Evolutionary conservation across 2,888 invertebrate species (phyloP).

Genomic region (Phengaris arion): DNA sequence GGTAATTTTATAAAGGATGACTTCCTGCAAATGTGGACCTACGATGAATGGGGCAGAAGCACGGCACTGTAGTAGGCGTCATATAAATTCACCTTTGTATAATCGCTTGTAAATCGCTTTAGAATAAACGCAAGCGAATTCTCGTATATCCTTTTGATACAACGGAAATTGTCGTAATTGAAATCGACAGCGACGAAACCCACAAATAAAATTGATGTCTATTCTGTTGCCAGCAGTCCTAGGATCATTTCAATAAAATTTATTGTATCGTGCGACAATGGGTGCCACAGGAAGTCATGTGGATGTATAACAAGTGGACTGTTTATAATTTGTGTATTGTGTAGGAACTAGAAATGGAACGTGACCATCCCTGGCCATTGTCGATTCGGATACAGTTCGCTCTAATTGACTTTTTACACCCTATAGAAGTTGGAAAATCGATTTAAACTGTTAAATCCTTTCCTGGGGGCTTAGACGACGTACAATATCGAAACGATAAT

Average conservation of each 20-base stretch:
- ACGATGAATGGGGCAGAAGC: conserved; percentile 46
- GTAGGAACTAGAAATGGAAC: conserved; percentile 56
- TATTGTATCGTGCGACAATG: conserved; percentile 77
- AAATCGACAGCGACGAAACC: conserved; percentile 67
- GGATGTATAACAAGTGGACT: conserved; percentile 76
- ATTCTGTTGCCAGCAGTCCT: conserved; percentile 66
- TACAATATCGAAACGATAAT: background rate
- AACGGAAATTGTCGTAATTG: conserved; percentile 70
- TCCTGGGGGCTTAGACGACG: background rate
- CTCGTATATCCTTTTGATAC: conserved; percentile 59
- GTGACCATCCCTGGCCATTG: conserved; percentile 62
- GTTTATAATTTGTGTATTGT: conserved; percentile 79
- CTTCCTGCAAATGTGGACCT: conserved; percentile 31
- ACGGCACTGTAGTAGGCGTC: conserved; percentile 36
- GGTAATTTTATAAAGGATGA: conserved; percentile 57
- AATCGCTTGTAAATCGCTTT: conserved; percentile 45
- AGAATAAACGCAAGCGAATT: conserved; percentile 55
- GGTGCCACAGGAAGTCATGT: conserved; percentile 73
- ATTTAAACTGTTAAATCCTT: conserved; percentile 13
- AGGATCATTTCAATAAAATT: conserved; percentile 77
- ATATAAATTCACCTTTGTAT: conserved; percentile 59
- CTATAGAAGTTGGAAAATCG: background rate
- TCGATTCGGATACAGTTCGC: conserved; percentile 53
- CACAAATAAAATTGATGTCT: conserved; percentile 65
- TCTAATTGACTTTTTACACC: conserved; percentile 69